phyloP scores from a whole-genome alignment of 2,888 invertebrate genomes.

The Maniola hyperantus region DNA sequence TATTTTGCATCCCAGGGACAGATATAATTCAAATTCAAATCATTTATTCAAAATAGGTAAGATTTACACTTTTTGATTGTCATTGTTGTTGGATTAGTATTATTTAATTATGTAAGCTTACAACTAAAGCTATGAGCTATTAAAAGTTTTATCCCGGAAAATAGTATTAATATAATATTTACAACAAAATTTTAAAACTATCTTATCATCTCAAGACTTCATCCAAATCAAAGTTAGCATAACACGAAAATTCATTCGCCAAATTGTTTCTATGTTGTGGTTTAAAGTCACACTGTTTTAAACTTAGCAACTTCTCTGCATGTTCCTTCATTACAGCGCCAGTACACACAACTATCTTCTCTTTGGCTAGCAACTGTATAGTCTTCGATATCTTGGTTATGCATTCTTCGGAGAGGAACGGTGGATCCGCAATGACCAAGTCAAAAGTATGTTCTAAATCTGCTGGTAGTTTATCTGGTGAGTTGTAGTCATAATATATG shows the following conservation, averaged over 20 bases:
- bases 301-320: slow-evolving; percentile 83
- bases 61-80: too few relatives aligned
- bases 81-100: too few relatives aligned
- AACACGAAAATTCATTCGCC: slow-evolving; percentile 96
- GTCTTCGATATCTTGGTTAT: slow-evolving; percentile 91
- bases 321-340: slow-evolving; percentile 91
- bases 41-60: too few relatives aligned
- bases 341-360: slow-evolving; percentile 93
- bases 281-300: slow-evolving; percentile 86
- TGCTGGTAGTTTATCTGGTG: slow-evolving; percentile 85
- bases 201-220: slow-evolving; percentile 55
- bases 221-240: slow-evolving; percentile 92
- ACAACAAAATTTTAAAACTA: neutral
- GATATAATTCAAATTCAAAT: too few relatives aligned
- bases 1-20: too few relatives aligned
- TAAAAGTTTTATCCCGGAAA: too few relatives aligned
- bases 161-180: neutral
- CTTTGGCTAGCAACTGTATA: slow-evolving; percentile 87
- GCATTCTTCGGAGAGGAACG: slow-evolving; percentile 97
- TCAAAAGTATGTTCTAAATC: slow-evolving; percentile 86
- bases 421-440: slow-evolving; percentile 96
- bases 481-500: slow-evolving; percentile 93
- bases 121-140: too few relatives aligned
- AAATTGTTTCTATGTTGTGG: slow-evolving; percentile 95
- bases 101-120: too few relatives aligned